These are phyloP conservation scores for Anhinga rufa DNA, from an alignment of 2,113 vertebrate species.

Conservation along the genomic window DNA sequence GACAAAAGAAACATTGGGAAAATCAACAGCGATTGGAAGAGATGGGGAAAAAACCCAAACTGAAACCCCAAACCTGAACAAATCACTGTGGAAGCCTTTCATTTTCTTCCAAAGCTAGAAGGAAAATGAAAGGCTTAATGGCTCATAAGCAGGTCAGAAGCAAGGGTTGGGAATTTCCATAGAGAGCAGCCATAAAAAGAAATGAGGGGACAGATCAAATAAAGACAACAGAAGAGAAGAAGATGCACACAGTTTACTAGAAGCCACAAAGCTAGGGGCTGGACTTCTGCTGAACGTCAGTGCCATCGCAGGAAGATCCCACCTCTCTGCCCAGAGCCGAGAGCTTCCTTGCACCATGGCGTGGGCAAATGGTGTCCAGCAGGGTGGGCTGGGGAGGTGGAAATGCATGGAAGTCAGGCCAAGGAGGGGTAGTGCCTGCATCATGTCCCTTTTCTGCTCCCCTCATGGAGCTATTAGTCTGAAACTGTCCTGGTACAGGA, in stretches of 20 bases:
- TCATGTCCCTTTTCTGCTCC: neutral
- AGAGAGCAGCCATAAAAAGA: neutral
- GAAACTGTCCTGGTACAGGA: neutral
- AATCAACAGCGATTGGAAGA: neutral
- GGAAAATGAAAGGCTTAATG: neutral
- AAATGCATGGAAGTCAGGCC: neutral
- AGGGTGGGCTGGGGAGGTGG: neutral
- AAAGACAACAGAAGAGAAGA: neutral
- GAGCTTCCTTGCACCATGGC: neutral
- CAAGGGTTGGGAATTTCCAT: neutral
- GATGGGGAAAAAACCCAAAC: fast-evolving
- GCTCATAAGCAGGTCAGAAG: neutral
- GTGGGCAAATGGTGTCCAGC: neutral
- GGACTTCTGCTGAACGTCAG: neutral
- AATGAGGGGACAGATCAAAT: neutral
- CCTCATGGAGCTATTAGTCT: neutral
- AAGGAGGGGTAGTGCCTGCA: neutral
- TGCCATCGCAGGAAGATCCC: neutral
- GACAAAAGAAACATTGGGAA: neutral
- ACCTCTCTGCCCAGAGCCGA: neutral
- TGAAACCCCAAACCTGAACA: neutral
- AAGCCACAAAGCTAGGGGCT: neutral
- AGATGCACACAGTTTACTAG: neutral
- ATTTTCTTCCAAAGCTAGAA: neutral
- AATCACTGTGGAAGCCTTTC: neutral